Percentiles rank a stretch among this genome's conserved stretches.
Evolutionary conservation across 2,797 vertebrate species (phyloP).

Genomic region (Phalanger gymnotis): DNA sequence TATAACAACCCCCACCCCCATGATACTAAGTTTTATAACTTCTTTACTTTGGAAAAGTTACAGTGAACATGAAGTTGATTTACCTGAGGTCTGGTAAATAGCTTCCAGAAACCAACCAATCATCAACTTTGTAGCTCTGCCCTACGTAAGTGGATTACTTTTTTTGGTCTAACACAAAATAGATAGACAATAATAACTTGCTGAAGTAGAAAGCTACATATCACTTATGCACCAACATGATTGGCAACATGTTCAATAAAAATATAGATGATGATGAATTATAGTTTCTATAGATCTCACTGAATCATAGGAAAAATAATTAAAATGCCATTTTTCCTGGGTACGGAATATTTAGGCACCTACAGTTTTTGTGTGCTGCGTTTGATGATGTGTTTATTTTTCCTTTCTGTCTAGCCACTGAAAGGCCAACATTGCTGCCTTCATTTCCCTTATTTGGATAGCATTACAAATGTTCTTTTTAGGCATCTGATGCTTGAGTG

Average conservation of each 20-base stretch:
- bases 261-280: constrained; percentile 1
- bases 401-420: constrained; percentile 48
- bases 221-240: not conserved
- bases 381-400: constrained; percentile 47
- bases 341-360: not conserved
- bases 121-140: not conserved
- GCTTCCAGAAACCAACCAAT: not conserved
- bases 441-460: constrained; percentile 31
- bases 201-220: not conserved
- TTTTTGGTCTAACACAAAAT: not conserved
- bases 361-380: constrained; percentile 48
- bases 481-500: not conserved
- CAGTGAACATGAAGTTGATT: not conserved
- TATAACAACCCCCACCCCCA: not conserved
- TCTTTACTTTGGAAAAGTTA: not conserved
- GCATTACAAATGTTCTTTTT: constrained; percentile 30
- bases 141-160: not conserved
- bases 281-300: not conserved
- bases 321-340: constrained; percentile 41
- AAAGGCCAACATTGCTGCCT: constrained; percentile 19
- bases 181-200: not conserved
- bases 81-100: not conserved
- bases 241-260: constrained; percentile 37
- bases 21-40: not conserved
- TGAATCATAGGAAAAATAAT: constrained; percentile 36